A percentile compares a stretch with the other conserved stretches of the same genome.
These are phyloP conservation scores for Oscheius sp. DNA, from an alignment of 2,888 invertebrate genomes.

Conservation along the genomic window DNA sequence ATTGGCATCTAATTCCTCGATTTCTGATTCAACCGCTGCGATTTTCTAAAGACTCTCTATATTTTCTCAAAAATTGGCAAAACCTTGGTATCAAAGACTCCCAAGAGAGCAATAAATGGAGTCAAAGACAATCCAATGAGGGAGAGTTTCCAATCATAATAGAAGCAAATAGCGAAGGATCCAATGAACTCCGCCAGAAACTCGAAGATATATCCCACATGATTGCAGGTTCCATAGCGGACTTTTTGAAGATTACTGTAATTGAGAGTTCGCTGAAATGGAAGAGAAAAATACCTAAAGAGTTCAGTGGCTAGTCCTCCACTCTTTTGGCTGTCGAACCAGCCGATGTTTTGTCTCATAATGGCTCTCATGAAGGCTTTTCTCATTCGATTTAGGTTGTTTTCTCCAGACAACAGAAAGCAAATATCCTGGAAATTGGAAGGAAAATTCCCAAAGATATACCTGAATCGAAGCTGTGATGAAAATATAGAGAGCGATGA, in stretches of 20 bases:
- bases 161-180: constrained; percentile 54
- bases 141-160: constrained; percentile 60
- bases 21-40: constrained; percentile 8
- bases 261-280: background rate
- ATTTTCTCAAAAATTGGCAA: background rate
- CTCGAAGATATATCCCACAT: constrained; percentile 59
- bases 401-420: constrained; percentile 71
- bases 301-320: constrained; percentile 73
- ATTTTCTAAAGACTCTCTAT: constrained; percentile 4
- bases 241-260: constrained; percentile 62
- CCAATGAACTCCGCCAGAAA: constrained; percentile 31
- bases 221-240: constrained; percentile 64
- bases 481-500: background rate
- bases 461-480: background rate
- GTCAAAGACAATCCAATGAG: constrained; percentile 69
- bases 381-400: constrained; percentile 73
- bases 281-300: too few relatives aligned
- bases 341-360: constrained; percentile 71
- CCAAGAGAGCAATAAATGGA: constrained; percentile 48
- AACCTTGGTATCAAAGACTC: constrained; percentile 18
- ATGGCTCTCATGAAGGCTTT: constrained; percentile 70
- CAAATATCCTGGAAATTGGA: constrained; percentile 70
- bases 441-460: constrained; percentile 64
- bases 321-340: constrained; percentile 72
- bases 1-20: constrained; percentile 32